A percentile compares a stretch with the other conserved stretches of the same genome.
These are phyloP conservation scores for Stichopus horrens DNA, from an alignment of 53 echinoderm and acorn worm species.

Conservation along the genomic window DNA sequence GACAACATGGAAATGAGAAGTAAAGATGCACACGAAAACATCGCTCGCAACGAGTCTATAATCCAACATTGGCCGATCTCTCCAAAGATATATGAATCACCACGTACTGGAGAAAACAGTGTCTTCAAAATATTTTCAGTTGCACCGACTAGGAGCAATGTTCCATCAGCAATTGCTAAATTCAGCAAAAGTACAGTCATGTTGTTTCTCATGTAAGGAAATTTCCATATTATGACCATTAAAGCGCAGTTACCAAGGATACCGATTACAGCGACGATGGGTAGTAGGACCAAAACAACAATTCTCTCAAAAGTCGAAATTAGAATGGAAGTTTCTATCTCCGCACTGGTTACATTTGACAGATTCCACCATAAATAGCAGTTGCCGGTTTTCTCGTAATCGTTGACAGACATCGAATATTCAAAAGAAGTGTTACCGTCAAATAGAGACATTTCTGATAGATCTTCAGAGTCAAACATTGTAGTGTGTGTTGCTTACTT, in stretches of 20 bases:
- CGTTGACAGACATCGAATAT: too few relatives aligned
- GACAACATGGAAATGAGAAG: neutral
- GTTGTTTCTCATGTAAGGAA: slow-evolving; percentile 6
- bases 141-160: neutral
- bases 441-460: too few relatives aligned
- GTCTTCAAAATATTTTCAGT: neutral
- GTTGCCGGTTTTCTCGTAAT: too few relatives aligned
- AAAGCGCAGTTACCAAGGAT: slow-evolving; percentile 1
- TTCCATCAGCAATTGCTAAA: slow-evolving; percentile 49
- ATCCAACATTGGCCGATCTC: slow-evolving; percentile 7
- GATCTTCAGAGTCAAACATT: too few relatives aligned
- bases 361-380: too few relatives aligned
- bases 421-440: too few relatives aligned
- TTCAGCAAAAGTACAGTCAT: slow-evolving; percentile 50
- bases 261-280: neutral
- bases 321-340: too few relatives aligned
- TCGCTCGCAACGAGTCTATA: neutral
- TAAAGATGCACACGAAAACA: neutral
- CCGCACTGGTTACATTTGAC: too few relatives aligned
- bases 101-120: neutral
- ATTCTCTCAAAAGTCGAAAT: too few relatives aligned
- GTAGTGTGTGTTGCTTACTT: too few relatives aligned
- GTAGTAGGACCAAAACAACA: too few relatives aligned
- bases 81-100: neutral
- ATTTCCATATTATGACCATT: neutral